These are phyloP conservation scores for Episyrphus balteatus DNA, from an alignment of 1,140 invertebrate species.

Conservation along the genomic window DNA sequence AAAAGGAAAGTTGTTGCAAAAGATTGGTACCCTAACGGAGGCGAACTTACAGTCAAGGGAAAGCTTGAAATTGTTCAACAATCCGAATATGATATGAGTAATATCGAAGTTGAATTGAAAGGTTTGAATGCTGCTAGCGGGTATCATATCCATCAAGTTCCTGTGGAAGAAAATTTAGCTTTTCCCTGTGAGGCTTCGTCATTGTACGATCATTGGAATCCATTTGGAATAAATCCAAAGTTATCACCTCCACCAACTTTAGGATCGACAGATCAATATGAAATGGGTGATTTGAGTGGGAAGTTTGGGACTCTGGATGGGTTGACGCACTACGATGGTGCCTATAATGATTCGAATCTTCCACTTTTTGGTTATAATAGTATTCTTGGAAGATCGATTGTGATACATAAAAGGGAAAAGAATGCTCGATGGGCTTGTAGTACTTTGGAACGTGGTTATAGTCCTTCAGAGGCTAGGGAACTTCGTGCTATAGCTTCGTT, in stretches of 20 bases:
- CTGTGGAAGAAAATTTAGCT: constrained; percentile 66
- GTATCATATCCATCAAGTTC: constrained; percentile 76
- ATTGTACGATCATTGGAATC: constrained; percentile 75
- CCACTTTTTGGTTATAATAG: constrained; percentile 73
- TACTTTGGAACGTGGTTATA: constrained; percentile 73
- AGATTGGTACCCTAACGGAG: constrained; percentile 78
- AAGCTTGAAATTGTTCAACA: constrained; percentile 73
- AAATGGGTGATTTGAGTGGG: constrained; percentile 80
- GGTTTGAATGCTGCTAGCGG: constrained; percentile 56
- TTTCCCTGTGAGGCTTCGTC: constrained; percentile 78
- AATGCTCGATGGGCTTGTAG: constrained; percentile 70
- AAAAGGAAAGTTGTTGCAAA: constrained; percentile 71
- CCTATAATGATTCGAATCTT: constrained; percentile 73
- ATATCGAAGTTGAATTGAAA: constrained; percentile 65
- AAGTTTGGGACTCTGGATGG: constrained; percentile 72
- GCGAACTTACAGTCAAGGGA: constrained; percentile 49
- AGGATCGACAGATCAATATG: constrained; percentile 74
- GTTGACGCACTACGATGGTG: constrained; percentile 42
- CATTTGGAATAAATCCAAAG: constrained; percentile 53
- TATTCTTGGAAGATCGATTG: constrained; percentile 73
- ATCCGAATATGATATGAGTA: constrained; percentile 71
- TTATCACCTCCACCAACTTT: constrained; percentile 47
- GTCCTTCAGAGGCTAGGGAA: constrained; percentile 72
- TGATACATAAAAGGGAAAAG: constrained; percentile 62
- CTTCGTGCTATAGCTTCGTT: constrained; percentile 81